Evolutionary conservation across 2,113 vertebrate species (phyloP).

Genomic region (Platanista minor): DNA sequence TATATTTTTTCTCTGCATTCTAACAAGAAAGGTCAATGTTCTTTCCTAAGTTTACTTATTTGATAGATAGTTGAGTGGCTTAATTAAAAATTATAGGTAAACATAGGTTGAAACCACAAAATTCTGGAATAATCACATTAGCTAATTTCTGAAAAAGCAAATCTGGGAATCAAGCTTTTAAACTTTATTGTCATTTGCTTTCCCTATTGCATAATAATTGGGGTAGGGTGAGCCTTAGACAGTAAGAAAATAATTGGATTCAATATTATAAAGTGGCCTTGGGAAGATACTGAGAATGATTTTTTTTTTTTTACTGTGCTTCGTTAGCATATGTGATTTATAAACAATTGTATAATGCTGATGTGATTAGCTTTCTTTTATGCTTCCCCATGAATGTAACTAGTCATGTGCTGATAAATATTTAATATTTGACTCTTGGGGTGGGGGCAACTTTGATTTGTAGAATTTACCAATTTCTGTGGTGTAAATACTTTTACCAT

Average conservation of each 20-base stretch:
- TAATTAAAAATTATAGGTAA: conserved; percentile 29
- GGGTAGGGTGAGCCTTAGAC: not conserved
- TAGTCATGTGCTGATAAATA: not conserved
- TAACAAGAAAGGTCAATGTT: not conserved
- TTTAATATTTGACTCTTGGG: not conserved
- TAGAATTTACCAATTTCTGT: not conserved
- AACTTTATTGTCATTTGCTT: not conserved
- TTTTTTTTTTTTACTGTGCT: not conserved
- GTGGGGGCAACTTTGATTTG: not conserved
- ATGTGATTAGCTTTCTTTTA: not conserved
- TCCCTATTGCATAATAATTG: not conserved
- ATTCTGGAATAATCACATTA: not conserved
- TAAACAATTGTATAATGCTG: not conserved
- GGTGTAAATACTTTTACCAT: not conserved
- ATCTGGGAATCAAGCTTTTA: not conserved
- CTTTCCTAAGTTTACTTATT: not conserved
- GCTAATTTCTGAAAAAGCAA: not conserved
- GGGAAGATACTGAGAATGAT: not conserved
- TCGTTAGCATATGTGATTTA: not conserved
- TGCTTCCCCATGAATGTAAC: not conserved
- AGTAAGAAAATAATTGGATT: conserved; percentile 23
- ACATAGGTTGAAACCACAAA: not conserved
- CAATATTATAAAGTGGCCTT: not conserved
- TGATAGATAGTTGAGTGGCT: not conserved
- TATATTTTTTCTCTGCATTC: not conserved